Conservation (phyloP, 2,113 vertebrate genomes). For the Tragelaphus strepsiceros region DNA sequence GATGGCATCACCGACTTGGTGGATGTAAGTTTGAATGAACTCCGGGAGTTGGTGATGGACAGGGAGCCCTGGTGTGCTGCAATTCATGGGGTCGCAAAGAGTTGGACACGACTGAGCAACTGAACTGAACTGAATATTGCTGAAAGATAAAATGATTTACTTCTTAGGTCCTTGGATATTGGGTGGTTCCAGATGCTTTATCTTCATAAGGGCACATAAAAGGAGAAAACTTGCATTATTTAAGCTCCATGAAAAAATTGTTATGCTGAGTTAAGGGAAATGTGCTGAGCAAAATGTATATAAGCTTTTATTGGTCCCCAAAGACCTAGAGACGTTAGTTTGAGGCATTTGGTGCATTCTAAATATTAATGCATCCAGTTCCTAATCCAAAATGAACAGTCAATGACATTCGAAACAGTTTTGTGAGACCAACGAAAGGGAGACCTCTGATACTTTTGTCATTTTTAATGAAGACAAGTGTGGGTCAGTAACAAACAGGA, state of each 20-base stretch:
- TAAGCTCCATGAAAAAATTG: conserved; percentile 6
- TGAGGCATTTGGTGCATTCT: conserved; percentile 13
- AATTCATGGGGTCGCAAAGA: too few species aligned
- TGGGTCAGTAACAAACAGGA: conserved; percentile 6
- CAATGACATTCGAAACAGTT: conserved; percentile 1
- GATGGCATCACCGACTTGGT: too few species aligned
- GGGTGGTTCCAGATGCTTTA: not conserved
- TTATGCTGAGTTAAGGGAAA: conserved; percentile 31
- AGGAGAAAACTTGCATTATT: not conserved
- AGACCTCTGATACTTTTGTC: not conserved
- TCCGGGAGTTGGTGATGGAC: too few species aligned
- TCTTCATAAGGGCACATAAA: conserved; percentile 6
- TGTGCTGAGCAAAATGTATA: not conserved
- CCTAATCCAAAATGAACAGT: not conserved
- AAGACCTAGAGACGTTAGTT: not conserved
- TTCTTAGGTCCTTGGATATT: not conserved
- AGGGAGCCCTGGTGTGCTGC: too few species aligned
- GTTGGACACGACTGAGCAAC: too few species aligned
- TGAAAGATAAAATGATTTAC: not conserved
- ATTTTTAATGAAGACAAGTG: conserved; percentile 4
- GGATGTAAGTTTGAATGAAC: too few species aligned
- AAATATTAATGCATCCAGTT: not conserved
- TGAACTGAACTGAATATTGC: not conserved
- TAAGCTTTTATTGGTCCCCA: conserved; percentile 19
- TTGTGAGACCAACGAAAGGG: conserved; percentile 9